Evolutionary conservation across 2,797 vertebrate genomes (phyloP).

Genomic region (Sebastes trivittatus): DNA sequence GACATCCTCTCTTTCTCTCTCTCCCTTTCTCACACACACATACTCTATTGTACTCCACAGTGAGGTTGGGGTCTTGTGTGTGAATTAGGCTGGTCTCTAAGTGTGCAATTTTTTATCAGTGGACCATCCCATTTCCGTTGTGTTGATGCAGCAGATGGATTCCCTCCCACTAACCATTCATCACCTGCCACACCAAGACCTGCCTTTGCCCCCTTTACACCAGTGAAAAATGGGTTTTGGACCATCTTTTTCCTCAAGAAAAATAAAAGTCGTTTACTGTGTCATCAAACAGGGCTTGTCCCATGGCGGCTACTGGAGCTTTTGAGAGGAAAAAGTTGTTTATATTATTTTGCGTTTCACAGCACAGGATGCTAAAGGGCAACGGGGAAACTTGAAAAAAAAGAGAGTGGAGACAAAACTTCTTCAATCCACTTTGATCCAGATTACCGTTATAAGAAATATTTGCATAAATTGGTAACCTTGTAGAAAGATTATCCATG

Average conservation of each 20-base stretch:
- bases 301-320: not conserved
- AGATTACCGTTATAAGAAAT: not conserved
- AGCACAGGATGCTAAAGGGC: not conserved
- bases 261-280: conserved; percentile 56
- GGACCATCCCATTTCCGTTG: conserved; percentile 77
- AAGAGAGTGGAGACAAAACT: not conserved
- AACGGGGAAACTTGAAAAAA: not conserved
- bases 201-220: conserved; percentile 56
- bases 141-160: conserved; percentile 84
- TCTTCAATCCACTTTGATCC: not conserved
- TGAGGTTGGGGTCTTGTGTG: conserved; percentile 23
- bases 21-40: not conserved
- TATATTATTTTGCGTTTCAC: conserved; percentile 14
- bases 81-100: conserved; percentile 55
- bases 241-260: conserved; percentile 45
- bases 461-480: not conserved
- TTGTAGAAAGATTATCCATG: not conserved
- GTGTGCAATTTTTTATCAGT: conserved; percentile 70
- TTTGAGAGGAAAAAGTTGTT: conserved; percentile 5
- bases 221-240: conserved; percentile 64
- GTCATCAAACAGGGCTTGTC: conserved; percentile 47
- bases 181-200: conserved; percentile 77
- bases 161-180: conserved; percentile 77
- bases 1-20: not conserved
- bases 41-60: not conserved